Conservation (phyloP, 2,113 vertebrate species). For the Ursus arctos region DNA sequence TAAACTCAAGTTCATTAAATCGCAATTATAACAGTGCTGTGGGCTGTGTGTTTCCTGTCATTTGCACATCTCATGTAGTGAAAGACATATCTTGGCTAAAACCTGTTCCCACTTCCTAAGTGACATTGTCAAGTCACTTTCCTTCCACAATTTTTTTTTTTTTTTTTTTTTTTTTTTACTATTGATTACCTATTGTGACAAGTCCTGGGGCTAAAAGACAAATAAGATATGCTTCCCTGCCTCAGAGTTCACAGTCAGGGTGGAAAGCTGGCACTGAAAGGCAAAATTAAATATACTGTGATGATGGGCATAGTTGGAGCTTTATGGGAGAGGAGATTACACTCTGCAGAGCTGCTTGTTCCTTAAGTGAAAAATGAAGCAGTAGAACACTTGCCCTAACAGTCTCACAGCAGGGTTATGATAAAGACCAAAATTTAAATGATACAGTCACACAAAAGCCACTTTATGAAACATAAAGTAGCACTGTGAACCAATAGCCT, state of each 20-base stretch:
- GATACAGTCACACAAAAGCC: not conserved
- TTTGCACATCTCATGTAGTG: not conserved
- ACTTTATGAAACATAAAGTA: not conserved
- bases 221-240: not conserved
- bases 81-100: not conserved
- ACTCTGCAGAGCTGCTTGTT: not conserved
- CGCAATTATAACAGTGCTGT: not conserved
- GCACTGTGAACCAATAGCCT: not conserved
- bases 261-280: not conserved
- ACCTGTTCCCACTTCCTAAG: not conserved
- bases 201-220: not conserved
- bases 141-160: not conserved
- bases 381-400: not conserved
- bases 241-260: not conserved
- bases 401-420: not conserved
- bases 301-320: not conserved
- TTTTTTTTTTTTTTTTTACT: not conserved
- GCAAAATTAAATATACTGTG: not conserved
- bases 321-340: too few species aligned
- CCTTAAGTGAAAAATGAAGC: not conserved
- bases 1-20: not conserved
- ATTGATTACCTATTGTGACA: not conserved
- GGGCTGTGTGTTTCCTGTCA: not conserved
- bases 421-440: not conserved
- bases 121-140: conserved; percentile 8